Evolutionary conservation across 1,140 invertebrate genomes (phyloP).

Genomic region (Monochamus saltuarius): DNA sequence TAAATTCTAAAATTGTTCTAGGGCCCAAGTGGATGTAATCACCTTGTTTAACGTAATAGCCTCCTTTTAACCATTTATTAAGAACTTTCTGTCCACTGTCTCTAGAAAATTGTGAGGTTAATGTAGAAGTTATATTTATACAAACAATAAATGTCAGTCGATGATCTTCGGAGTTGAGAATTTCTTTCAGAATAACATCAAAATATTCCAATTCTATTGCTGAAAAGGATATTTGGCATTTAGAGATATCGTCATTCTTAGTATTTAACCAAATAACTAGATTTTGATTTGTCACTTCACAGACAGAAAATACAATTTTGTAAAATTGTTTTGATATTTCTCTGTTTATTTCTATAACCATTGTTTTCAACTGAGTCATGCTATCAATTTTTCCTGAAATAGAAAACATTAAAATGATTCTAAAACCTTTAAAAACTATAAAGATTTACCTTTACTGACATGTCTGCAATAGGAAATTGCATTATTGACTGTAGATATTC

Average conservation of each 20-base stretch:
- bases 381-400: constrained; percentile 25
- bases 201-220: constrained; percentile 42
- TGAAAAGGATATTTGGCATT: constrained; percentile 32
- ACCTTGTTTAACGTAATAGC: constrained; percentile 35
- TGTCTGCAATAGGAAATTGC: constrained; percentile 33
- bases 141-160: constrained; percentile 28
- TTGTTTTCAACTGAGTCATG: constrained; percentile 25
- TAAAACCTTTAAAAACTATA: neutral
- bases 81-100: constrained; percentile 36
- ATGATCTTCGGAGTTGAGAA: constrained; percentile 30
- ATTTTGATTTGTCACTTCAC: constrained; percentile 39
- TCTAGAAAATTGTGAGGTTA: constrained; percentile 28
- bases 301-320: constrained; percentile 34
- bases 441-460: constrained; percentile 21
- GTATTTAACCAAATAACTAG: constrained; percentile 36
- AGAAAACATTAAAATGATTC: neutral
- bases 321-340: constrained; percentile 37
- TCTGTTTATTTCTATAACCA: constrained; percentile 36
- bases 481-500: constrained; percentile 24
- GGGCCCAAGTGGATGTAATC: constrained; percentile 33
- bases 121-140: constrained; percentile 39
- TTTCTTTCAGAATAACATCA: constrained; percentile 38
- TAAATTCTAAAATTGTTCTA: constrained; percentile 39
- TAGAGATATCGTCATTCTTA: constrained; percentile 38
- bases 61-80: constrained; percentile 34